These are phyloP conservation scores for Mimachlamys varia DNA, from an alignment of 2,888 invertebrate genomes.

Conservation along the genomic window DNA sequence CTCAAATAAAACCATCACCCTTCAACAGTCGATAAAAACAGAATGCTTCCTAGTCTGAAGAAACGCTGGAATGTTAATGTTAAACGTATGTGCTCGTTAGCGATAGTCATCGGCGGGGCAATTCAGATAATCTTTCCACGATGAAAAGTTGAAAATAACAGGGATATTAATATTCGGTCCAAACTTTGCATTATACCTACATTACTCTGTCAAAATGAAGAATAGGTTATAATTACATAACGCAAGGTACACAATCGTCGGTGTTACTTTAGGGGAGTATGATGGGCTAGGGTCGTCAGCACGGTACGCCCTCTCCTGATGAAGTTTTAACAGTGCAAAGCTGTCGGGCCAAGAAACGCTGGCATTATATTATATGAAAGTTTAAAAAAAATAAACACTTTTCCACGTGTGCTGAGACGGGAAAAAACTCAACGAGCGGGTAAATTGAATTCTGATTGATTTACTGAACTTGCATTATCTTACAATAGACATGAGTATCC, in stretches of 20 bases:
- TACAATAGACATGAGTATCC: background rate
- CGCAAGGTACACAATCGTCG: background rate
- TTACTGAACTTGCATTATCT: background rate
- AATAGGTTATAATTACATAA: background rate
- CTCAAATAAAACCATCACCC: background rate
- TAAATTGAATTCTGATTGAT: background rate
- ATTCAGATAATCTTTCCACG: background rate
- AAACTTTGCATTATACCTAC: background rate
- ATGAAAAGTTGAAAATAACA: background rate
- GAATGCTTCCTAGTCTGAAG: background rate
- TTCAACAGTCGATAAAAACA: background rate
- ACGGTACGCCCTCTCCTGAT: background rate
- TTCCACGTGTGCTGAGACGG: background rate
- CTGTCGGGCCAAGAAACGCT: background rate
- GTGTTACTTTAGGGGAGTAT: background rate
- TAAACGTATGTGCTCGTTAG: background rate
- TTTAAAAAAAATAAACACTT: background rate
- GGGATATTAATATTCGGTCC: background rate
- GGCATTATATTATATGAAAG: background rate
- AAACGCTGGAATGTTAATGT: background rate
- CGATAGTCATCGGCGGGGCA: background rate
- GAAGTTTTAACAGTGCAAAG: background rate
- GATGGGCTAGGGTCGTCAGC: background rate
- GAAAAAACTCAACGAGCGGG: background rate
- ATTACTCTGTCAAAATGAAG: conserved; percentile 16